Evolutionary conservation across 1,140 invertebrate genomes (phyloP).

Genomic region (Samia ricini): DNA sequence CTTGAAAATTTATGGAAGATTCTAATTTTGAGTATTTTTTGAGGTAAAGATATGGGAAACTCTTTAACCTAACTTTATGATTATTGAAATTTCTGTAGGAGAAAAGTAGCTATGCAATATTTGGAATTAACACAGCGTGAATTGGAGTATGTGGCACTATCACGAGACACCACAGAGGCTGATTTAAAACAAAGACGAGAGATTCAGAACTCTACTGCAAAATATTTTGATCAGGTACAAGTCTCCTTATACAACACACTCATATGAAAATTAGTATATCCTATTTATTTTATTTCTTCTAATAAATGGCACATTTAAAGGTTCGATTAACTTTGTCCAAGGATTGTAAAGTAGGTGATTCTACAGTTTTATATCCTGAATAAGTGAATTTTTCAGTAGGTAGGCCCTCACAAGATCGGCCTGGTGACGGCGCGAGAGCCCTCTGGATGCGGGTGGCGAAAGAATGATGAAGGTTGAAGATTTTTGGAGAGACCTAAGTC

Average conservation of each 20-base stretch:
- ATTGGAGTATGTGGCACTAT: slow-evolving; percentile 95
- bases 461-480: too few relatives aligned
- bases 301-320: too few relatives aligned
- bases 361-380: background rate
- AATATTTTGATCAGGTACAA: slow-evolving; percentile 97
- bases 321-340: too few relatives aligned
- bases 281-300: too few relatives aligned
- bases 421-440: too few relatives aligned
- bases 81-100: slow-evolving; percentile 37
- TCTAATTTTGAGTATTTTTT: background rate
- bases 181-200: slow-evolving; percentile 98
- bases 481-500: too few relatives aligned
- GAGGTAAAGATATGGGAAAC: background rate
- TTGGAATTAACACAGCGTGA: slow-evolving; percentile 93
- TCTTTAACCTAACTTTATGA: too few relatives aligned
- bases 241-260: too few relatives aligned
- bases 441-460: too few relatives aligned
- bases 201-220: slow-evolving; percentile 90
- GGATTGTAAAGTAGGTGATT: too few relatives aligned
- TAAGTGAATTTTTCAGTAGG: background rate
- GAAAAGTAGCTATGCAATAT: slow-evolving; percentile 91
- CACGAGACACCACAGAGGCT: slow-evolving; percentile 96
- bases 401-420: too few relatives aligned
- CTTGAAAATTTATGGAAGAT: background rate
- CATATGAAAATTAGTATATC: too few relatives aligned